Base-by-base conservation (phyloP, 1,140 invertebrate genomes). In the Argopecten irradians region DNA sequence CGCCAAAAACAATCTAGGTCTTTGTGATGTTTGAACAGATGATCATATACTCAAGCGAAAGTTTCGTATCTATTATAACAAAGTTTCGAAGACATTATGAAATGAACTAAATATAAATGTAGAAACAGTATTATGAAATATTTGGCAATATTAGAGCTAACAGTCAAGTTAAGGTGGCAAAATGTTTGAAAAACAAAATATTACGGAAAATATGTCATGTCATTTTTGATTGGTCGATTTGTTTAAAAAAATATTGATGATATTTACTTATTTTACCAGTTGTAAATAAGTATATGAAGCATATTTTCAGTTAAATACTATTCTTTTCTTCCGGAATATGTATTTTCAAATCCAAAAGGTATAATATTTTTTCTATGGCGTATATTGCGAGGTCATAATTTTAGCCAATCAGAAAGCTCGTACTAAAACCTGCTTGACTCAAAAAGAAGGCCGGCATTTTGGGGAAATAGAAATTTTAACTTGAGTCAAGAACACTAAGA, bases 401-500 rank as follows among this genome's bases (percentile, higher is more conserved):
- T 71, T 71, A 71, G n/a, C 55, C 55, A 71, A 71, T 71, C 55
- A 71, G 55, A n/a, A 71, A 22, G 55, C 28, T n/a, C 55, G 55
- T 71, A 71, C 55, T 71, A 71, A 28, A 28, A 28, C 55, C 22
- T 71, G 55, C 55, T 71, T 71, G 55, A 71, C 55, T 71, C 55
- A 71, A 71, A 71, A 71, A 71, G 55, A 71, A 71, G 55, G 55
- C 55, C 55, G 55, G 55, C 55, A 71, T 71, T 71, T 71, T 71
- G 55, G 55, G 55, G 55, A 71, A 71, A 71, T 71, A 71, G 55
- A 8, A n/a, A 28, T 71, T n/a, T 71, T 71, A 71, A 3, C 55
- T 16, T 3, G 55, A 71, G 55, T 71, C 55, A 28, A 71, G 28
- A 71, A 71, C n/a, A 71, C 55, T 22, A 71, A 71, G 11, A 71